Conservation (phyloP, 2,113 vertebrate species). For the Alligator mississippiensis region DNA sequence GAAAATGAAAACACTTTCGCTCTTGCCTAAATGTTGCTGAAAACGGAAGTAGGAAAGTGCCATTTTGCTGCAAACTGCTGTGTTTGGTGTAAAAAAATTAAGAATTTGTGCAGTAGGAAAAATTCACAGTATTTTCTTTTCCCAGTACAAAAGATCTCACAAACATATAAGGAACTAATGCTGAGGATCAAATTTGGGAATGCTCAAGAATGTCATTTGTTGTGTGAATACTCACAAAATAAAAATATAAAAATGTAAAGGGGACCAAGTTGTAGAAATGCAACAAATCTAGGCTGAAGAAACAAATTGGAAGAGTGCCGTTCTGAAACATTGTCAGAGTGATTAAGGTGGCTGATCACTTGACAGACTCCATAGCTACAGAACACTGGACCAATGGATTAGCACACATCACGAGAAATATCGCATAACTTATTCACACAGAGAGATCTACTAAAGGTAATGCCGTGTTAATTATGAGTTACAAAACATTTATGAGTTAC, state of each 20-base stretch:
- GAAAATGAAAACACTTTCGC: background rate
- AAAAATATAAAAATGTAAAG: accelerated
- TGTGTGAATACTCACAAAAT: background rate
- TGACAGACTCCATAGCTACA: background rate
- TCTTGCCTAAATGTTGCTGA: background rate
- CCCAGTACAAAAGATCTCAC: background rate
- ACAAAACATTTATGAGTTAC: background rate
- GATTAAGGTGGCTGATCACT: background rate
- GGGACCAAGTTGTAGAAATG: background rate
- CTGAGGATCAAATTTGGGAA: background rate
- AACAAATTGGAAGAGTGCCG: slow-evolving; percentile 1
- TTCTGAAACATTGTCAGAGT: background rate
- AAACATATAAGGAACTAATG: background rate
- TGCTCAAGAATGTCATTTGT: background rate
- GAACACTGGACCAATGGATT: background rate
- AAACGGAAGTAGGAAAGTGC: background rate
- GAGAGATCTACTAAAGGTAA: background rate
- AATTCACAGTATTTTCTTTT: background rate
- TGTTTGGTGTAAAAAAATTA: background rate
- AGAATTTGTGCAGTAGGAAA: background rate
- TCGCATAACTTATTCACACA: background rate
- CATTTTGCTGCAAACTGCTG: background rate
- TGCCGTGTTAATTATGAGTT: background rate
- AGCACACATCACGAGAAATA: background rate
- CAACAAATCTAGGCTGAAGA: no score